phyloP scores from a whole-genome alignment of 2,113 vertebrate species.

The Corydoras sp. region DNA sequence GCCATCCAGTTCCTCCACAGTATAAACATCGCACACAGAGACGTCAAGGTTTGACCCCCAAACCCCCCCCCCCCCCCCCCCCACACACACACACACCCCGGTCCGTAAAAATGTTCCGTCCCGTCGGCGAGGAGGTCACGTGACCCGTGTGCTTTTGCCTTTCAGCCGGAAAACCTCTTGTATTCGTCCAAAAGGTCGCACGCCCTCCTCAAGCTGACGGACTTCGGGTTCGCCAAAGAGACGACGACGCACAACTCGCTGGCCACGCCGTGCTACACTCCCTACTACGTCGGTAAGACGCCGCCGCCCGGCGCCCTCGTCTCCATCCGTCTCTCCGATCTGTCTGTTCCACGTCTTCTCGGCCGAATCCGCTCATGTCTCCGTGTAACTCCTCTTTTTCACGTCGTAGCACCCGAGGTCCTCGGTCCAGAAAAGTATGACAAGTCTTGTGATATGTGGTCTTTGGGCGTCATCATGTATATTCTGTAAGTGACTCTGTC shows the following conservation, averaged over 20 bases:
- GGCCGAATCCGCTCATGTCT: background rate
- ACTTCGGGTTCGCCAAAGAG: conserved; percentile 98
- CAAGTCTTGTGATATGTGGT: conserved; percentile 99
- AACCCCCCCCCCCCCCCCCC: no score
- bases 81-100: no score
- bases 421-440: conserved; percentile 97
- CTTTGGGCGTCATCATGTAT: conserved; percentile 98
- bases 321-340: background rate
- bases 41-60: conserved; percentile 40
- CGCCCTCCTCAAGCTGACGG: conserved; percentile 88
- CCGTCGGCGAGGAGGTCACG: no score
- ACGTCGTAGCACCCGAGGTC: conserved; percentile 84
- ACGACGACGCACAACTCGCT: conserved; percentile 94
- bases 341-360: background rate
- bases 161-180: conserved; percentile 91
- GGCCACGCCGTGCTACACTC: conserved; percentile 94
- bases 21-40: conserved; percentile 92
- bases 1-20: conserved; percentile 91
- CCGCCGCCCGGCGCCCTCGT: background rate
- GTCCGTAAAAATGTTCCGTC: no score
- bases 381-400: conserved; percentile 26
- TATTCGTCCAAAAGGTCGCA: conserved; percentile 86
- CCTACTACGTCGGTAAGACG: conserved; percentile 93
- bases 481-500: conserved; percentile 59
- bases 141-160: background rate